Evolutionary conservation across 37 sponge, comb jelly and placozoan genomes (phyloP), one percentile per base, ranked within the genome.

Genomic region (Tethya wilhelma): DNA sequence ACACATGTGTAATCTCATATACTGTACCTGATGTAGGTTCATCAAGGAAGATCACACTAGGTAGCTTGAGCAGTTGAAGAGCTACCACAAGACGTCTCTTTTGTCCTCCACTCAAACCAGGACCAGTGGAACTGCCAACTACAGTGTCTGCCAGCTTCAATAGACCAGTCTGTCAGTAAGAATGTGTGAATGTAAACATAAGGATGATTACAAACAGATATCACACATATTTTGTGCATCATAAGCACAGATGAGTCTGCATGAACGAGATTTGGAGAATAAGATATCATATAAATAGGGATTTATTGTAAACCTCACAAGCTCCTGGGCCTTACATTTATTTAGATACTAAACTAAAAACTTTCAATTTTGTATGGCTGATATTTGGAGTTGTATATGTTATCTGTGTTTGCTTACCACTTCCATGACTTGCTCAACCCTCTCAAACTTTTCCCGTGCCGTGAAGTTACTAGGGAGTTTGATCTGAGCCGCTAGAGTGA

Each of bases 71-170:
- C 5, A 95, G 83, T 43, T 95, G 95, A 22, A 95, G 79, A 30
- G 95, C 95, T 12, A 95, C 80, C 56, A 69, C 77, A 37, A 95
- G 69, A 28, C 91, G 73, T 46, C 89, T 77, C 59, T 75, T 75
- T 59, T 96, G 97, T 32, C 98, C 98, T 30, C 98, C 98, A 78
- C 98, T 98, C 19, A 98, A 79, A 2, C 85, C 85, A 30, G 90
- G 81, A 17, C 98, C 98, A 28, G 89, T 82, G 14, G 67, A 67
- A 20, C 89, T 89, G 4, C 98, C 98, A 44, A 98, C 96, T n/a
- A 70, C 45, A 12, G 93, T 90, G 42, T 98, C 89, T 44, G 91
- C 91, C 32, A 98, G 60, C 19, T 64, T 68, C 0, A 31, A 49
- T 37, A 98, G 79, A 1, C 89, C 93, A 67, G 89, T 90, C 96